These are phyloP conservation scores for Andricus curvator DNA, from an alignment of 2,888 invertebrate species.

Conservation along the genomic window DNA sequence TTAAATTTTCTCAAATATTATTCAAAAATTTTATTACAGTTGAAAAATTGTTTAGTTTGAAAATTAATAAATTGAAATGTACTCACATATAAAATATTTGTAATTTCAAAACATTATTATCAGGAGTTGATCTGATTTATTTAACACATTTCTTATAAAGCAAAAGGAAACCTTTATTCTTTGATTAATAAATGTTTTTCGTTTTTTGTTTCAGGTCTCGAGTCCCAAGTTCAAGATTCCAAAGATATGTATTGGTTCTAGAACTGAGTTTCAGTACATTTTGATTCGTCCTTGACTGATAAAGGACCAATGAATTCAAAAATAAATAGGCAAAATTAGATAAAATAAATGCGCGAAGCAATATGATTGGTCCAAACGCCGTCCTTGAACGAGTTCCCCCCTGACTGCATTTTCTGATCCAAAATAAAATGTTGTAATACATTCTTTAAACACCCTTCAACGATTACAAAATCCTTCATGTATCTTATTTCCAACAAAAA, in stretches of 20 bases:
- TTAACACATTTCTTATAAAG: background rate
- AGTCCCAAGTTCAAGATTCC: conserved; percentile 73
- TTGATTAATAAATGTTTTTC: background rate
- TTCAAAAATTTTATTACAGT: too few relatives aligned
- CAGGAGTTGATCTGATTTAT: background rate
- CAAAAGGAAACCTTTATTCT: background rate
- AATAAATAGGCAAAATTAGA: conserved; percentile 36
- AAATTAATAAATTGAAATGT: too few relatives aligned
- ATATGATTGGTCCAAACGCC: conserved; percentile 34
- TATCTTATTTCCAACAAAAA: background rate
- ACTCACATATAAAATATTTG: background rate
- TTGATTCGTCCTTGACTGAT: conserved; percentile 35
- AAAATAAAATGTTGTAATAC: background rate
- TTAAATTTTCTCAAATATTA: too few relatives aligned
- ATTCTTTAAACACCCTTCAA: background rate
- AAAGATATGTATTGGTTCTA: conserved; percentile 75
- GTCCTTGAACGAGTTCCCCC: conserved; percentile 39
- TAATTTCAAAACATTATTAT: background rate
- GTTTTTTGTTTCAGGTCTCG: conserved; percentile 68
- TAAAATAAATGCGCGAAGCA: conserved; percentile 40
- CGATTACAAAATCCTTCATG: background rate
- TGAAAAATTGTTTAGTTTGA: too few relatives aligned
- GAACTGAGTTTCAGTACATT: conserved; percentile 60
- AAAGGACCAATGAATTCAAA: conserved; percentile 33
- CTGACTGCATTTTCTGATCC: conserved; percentile 9